Base-by-base conservation (phyloP, 2,797 vertebrate species). In the Notolepis coatsorum region DNA sequence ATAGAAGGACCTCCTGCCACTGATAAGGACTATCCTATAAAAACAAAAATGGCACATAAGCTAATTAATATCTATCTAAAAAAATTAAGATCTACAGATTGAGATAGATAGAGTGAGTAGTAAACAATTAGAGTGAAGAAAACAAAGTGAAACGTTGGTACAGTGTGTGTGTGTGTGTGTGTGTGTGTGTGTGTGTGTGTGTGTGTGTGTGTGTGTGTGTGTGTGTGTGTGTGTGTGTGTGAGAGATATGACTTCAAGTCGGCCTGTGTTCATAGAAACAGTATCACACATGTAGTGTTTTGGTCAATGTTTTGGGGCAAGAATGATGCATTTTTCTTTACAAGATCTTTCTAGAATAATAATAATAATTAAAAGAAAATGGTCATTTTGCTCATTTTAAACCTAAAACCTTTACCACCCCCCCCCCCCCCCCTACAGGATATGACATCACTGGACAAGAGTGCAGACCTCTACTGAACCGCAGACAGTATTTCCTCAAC, bases 1-100 rank as follows among this genome's bases (percentile, higher is more conserved):
- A 95, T 98, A 99, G 94, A 99, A 95, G 93, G 98, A 98, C 96
- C 97, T 97, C 96, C 97, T 97, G 95, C 96, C 97, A 95, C 97
- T 99, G 95, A 99, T 95, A 92, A 99, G 97, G 94, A 99, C 97
- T 96, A 99, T 97, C 97, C 98, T 99, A 95, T 85, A 93, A 97
- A 92, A 90, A 95, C 93, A 93, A 89, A 92, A 92, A 90, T 77
- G 73, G 89, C 87, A 93, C 91, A 92, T 88, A 85, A 81, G 81
- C 91, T 90, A 88, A 91, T 92, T 89, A 91, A 89, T 72, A 79
- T 72, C 73, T 89, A 75, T 66, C 62, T 17, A 61, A 65, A 24
- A 58, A 45, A 18, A 42, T 23, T 37, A 25, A 74, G 61, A 73
- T 67, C 77, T 81, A 86, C 70, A 81, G 52, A 61, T 80, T 51